Conservation (phyloP, 1,140 invertebrate species). For the Papilio aristodemus region DNA sequence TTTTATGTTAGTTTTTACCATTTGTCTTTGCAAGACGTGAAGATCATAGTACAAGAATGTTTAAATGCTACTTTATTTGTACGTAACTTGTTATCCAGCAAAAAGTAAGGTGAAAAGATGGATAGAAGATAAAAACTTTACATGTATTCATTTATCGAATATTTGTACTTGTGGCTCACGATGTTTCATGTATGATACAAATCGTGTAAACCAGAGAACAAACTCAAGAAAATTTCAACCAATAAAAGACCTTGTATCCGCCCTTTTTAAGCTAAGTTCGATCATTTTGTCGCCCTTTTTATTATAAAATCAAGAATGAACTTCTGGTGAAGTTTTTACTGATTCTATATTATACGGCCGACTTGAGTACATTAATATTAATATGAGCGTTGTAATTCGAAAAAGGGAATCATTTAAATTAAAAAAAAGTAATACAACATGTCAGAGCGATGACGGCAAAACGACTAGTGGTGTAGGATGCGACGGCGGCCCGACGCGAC, state of each 20-base stretch:
- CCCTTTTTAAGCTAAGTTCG: background rate
- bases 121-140: background rate
- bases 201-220: background rate
- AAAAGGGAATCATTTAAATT: conserved; percentile 21
- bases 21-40: background rate
- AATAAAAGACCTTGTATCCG: conserved; percentile 7
- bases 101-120: background rate
- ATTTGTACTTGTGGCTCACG: background rate
- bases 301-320: conserved; percentile 1
- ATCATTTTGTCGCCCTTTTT: background rate
- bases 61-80: background rate
- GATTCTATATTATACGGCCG: background rate
- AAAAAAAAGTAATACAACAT: background rate
- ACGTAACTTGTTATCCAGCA: background rate
- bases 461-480: background rate
- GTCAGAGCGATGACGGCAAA: background rate
- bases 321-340: conserved; percentile 7
- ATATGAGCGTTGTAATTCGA: conserved; percentile 14
- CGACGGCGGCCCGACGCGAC: background rate
- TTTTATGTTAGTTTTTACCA: background rate
- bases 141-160: background rate
- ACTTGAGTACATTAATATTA: conserved; percentile 19
- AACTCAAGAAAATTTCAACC: background rate
- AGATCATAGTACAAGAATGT: background rate
- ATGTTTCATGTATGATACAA: background rate